These are phyloP conservation scores for Troilus luridus DNA, from an alignment of 2,888 invertebrate genomes.

Conservation along the genomic window DNA sequence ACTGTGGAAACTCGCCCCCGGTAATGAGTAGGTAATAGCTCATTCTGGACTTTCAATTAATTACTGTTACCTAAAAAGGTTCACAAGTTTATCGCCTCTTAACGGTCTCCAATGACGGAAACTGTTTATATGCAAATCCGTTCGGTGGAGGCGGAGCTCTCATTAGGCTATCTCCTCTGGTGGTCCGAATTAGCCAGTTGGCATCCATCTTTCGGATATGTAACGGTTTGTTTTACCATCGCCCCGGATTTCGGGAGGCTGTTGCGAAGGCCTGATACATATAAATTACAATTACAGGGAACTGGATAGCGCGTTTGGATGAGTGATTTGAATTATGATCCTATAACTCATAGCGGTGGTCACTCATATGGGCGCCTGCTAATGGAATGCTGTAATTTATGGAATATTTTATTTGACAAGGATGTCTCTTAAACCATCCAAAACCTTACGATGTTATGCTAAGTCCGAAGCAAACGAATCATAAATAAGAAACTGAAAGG, in stretches of 20 bases:
- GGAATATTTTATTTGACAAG: neutral
- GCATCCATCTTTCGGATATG: neutral
- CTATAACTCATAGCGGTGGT: neutral
- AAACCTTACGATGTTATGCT: neutral
- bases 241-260: neutral
- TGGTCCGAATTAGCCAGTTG: conserved; percentile 18
- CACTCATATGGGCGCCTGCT: conserved; percentile 4
- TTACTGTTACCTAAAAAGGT: conserved; percentile 1
- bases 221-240: conserved; percentile 42
- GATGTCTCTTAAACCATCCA: neutral
- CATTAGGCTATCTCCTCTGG: conserved; percentile 34
- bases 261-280: neutral
- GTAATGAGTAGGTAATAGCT: conserved; percentile 36
- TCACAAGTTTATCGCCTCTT: conserved; percentile 26
- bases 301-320: neutral
- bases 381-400: conserved; percentile 1
- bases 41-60: neutral
- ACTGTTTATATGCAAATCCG: conserved; percentile 37
- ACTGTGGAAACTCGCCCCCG: conserved; percentile 11
- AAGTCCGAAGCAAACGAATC: neutral
- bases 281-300: conserved; percentile 36
- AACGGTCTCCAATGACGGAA: conserved; percentile 33
- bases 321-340: neutral
- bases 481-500: no score
- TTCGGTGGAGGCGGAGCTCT: neutral